phyloP scores from a whole-genome alignment of 2,888 invertebrate genomes.

The Drosophila lutescens region DNA sequence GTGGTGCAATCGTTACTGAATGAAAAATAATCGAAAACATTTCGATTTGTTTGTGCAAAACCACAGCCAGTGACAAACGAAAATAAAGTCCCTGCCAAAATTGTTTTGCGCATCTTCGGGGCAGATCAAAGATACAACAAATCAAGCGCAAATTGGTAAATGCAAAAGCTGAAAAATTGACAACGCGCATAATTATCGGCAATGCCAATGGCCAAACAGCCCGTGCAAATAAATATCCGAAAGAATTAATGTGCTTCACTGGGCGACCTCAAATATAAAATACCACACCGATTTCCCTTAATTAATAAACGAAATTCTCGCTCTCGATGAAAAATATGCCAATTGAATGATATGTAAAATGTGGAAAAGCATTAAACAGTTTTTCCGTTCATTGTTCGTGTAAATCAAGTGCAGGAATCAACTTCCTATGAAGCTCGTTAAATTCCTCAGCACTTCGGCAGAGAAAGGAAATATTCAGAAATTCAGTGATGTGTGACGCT shows the following conservation, averaged over 20 bases:
- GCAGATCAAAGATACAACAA: slow-evolving; percentile 63
- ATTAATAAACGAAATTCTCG: slow-evolving; percentile 39
- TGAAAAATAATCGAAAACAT: slow-evolving; percentile 29
- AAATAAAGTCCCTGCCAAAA: slow-evolving; percentile 43
- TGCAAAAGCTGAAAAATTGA: slow-evolving; percentile 49
- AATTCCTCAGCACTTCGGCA: background rate
- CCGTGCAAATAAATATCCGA: slow-evolving; percentile 22
- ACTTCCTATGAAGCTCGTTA: background rate
- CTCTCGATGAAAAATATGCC: slow-evolving; percentile 21
- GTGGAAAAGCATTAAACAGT: background rate
- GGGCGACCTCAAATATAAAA: slow-evolving; percentile 31
- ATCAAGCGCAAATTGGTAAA: slow-evolving; percentile 68
- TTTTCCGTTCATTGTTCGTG: slow-evolving; percentile 6
- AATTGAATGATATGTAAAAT: slow-evolving; percentile 4
- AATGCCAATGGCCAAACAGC: slow-evolving; percentile 21
- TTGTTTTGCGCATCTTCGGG: slow-evolving; percentile 13
- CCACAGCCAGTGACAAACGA: slow-evolving; percentile 46
- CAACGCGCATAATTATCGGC: slow-evolving; percentile 53
- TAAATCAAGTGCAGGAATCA: slow-evolving; percentile 33
- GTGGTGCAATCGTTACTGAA: slow-evolving; percentile 38
- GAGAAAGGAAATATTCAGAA: background rate
- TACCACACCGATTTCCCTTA: slow-evolving; percentile 33
- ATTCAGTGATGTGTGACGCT: slow-evolving; percentile 17
- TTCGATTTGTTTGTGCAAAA: slow-evolving; percentile 46
- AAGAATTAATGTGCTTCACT: slow-evolving; percentile 29